These are phyloP conservation scores for Cephonodes hylas DNA, from an alignment of 2,888 invertebrate species.

Conservation along the genomic window DNA sequence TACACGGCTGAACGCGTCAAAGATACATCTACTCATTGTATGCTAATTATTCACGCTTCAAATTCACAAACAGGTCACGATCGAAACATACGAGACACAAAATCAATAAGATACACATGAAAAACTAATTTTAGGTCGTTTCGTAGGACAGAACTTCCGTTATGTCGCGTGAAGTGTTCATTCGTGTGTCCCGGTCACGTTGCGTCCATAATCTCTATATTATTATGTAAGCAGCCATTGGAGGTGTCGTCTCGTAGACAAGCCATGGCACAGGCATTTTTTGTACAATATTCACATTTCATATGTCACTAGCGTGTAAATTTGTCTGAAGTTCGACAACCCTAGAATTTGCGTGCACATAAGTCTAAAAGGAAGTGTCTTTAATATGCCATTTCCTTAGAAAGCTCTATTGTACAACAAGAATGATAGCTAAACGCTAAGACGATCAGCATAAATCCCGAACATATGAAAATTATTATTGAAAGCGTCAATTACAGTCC, in stretches of 20 bases:
- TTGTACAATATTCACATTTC: neutral
- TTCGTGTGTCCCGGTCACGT: slow-evolving; percentile 60
- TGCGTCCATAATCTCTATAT: slow-evolving; percentile 7
- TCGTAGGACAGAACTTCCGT: slow-evolving; percentile 44
- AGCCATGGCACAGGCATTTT: neutral
- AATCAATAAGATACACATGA: slow-evolving; percentile 37
- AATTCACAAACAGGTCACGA: slow-evolving; percentile 14
- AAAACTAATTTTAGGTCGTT: slow-evolving; percentile 40
- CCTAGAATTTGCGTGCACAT: too few relatives aligned
- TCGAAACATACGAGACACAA: slow-evolving; percentile 17
- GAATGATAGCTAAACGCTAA: slow-evolving; percentile 5
- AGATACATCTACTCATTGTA: neutral
- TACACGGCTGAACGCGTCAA: neutral
- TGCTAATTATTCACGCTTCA: slow-evolving; percentile 19
- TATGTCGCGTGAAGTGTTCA: slow-evolving; percentile 43
- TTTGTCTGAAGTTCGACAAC: too few relatives aligned
- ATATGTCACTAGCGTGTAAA: neutral
- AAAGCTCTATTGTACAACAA: neutral
- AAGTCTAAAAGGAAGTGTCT: too few relatives aligned
- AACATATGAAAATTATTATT: slow-evolving; percentile 48
- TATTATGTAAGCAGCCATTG: neutral
- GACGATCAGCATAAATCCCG: slow-evolving; percentile 36
- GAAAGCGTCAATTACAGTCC: slow-evolving; percentile 62
- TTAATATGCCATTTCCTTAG: too few relatives aligned
- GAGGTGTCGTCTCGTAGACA: neutral